phyloP scores from a whole-genome alignment of 2,797 vertebrate species.

The Coreius guichenoti region DNA sequence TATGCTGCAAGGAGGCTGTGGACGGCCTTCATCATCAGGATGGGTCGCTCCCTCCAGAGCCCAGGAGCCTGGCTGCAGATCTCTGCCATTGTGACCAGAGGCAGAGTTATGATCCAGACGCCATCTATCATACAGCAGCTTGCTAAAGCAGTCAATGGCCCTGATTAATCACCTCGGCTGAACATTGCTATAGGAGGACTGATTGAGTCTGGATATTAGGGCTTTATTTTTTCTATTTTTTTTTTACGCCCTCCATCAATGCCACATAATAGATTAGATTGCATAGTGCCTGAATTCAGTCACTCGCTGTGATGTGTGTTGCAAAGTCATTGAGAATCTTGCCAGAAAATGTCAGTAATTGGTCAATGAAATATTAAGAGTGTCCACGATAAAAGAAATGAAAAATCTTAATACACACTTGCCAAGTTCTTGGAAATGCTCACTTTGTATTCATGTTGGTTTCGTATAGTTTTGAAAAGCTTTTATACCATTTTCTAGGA shows the following conservation, averaged over 20 bases:
- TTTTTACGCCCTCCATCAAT: conserved; percentile 42
- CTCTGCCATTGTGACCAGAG: conserved; percentile 45
- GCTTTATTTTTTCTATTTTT: conserved; percentile 26
- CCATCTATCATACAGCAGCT: conserved; percentile 51
- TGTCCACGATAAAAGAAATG: not conserved
- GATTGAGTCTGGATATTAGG: conserved; percentile 49
- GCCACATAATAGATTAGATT: conserved; percentile 52
- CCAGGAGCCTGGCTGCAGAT: conserved; percentile 46
- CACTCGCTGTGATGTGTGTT: conserved; percentile 11
- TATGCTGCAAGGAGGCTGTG: conserved; percentile 46
- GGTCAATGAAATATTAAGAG: not conserved
- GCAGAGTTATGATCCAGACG: conserved; percentile 51
- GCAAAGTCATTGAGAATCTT: not conserved
- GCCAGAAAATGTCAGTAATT: conserved; percentile 13
- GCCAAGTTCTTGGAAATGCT: not conserved
- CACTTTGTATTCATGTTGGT: not conserved
- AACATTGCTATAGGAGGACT: conserved; percentile 45
- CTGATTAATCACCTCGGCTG: conserved; percentile 51
- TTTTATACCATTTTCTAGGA: not conserved
- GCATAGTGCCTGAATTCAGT: conserved; percentile 20
- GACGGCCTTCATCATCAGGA: conserved; percentile 46
- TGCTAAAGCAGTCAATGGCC: conserved; percentile 53
- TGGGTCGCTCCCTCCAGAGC: conserved; percentile 30
- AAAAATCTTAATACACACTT: not conserved
- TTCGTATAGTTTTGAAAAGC: not conserved